Evolutionary conservation across 2,797 vertebrate genomes (phyloP).

Genomic region (Fratercula arctica): DNA sequence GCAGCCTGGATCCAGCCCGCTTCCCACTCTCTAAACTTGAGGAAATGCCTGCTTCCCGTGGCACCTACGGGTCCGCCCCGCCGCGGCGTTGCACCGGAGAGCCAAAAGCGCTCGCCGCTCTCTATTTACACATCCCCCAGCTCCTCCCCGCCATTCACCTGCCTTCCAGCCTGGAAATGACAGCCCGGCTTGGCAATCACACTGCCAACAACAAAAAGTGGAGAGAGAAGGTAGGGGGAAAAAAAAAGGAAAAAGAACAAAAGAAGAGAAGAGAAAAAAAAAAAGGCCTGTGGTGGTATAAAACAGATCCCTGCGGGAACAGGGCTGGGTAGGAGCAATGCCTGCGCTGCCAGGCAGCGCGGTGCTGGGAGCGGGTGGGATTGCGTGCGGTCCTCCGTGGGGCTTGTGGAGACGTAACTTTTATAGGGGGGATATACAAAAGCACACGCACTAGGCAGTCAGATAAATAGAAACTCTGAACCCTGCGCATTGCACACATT

Average conservation of each 20-base stretch:
- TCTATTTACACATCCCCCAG: background rate
- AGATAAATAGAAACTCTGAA: background rate
- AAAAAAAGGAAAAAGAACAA: no score
- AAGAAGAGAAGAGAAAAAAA: no score
- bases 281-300: background rate
- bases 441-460: background rate
- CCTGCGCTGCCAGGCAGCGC: background rate
- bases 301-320: background rate
- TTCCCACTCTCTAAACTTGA: background rate
- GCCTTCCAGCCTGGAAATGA: background rate
- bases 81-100: accelerated
- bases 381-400: accelerated
- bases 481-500: accelerated
- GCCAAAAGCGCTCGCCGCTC: accelerated
- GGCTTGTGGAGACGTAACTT: accelerated
- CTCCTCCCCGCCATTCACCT: background rate
- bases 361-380: background rate
- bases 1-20: background rate
- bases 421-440: background rate
- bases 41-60: background rate
- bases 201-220: background rate
- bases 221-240: accelerated
- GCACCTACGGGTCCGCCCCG: accelerated
- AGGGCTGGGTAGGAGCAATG: background rate
- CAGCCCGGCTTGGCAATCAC: background rate